These are phyloP conservation scores for Hippoglossus hippoglossus DNA, from an alignment of 2,797 vertebrate species.

Conservation along the genomic window DNA sequence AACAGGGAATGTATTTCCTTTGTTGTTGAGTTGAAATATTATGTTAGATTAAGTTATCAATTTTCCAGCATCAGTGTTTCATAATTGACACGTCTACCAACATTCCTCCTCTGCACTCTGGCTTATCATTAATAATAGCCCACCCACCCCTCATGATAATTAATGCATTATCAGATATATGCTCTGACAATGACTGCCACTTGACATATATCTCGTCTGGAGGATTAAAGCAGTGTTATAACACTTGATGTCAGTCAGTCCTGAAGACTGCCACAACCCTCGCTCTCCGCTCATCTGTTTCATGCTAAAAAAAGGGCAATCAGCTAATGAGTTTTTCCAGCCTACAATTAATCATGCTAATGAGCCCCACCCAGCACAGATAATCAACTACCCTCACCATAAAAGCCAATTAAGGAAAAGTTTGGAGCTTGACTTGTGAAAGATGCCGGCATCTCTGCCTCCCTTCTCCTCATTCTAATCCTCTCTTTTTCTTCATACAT, in stretches of 20 bases:
- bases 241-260: constrained; percentile 53
- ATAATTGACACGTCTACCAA: constrained; percentile 45
- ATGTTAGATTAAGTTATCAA: not conserved
- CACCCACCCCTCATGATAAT: constrained; percentile 46
- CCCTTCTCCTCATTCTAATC: constrained; percentile 59
- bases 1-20: not conserved
- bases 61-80: not conserved
- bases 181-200: constrained; percentile 54
- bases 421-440: constrained; percentile 26
- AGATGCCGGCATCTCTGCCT: not conserved
- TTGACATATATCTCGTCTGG: constrained; percentile 55
- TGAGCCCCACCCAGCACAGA: constrained; percentile 63
- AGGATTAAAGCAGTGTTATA: constrained; percentile 64
- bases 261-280: constrained; percentile 40
- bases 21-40: not conserved
- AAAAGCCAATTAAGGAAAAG: constrained; percentile 30
- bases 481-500: constrained; percentile 31
- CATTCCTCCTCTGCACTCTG: constrained; percentile 17
- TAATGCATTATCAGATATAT: constrained; percentile 61
- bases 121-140: constrained; percentile 47
- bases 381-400: constrained; percentile 45
- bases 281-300: constrained; percentile 58
- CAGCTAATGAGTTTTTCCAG: constrained; percentile 68
- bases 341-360: constrained; percentile 76
- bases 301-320: constrained; percentile 52